Conservation (phyloP, 2,113 vertebrate genomes). For the Lophura nycthemera region DNA sequence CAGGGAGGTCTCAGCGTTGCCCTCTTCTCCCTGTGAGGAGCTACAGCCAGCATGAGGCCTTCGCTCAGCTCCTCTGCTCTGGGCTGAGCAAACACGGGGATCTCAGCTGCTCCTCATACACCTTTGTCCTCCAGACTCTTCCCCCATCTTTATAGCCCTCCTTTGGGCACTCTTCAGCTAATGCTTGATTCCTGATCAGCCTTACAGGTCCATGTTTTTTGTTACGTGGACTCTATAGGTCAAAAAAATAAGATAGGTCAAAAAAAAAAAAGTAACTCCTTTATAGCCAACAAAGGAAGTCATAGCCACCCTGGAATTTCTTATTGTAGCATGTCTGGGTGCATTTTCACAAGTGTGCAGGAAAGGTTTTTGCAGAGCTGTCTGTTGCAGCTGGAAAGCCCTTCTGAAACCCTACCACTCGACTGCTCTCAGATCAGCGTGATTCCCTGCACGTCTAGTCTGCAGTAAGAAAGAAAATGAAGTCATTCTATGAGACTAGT, state of each 20-base stretch:
- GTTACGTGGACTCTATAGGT: neutral
- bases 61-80: neutral
- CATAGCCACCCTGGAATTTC: neutral
- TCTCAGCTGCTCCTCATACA: neutral
- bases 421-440: neutral
- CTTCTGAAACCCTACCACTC: fast-evolving
- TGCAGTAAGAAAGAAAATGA: neutral
- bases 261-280: neutral
- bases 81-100: neutral
- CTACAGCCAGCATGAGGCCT: neutral
- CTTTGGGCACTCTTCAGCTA: neutral
- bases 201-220: fast-evolving
- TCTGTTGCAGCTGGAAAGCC: neutral
- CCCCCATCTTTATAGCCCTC: neutral
- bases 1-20: neutral
- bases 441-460: neutral
- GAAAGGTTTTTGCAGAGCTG: neutral
- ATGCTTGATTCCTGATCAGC: neutral
- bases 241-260: too few species aligned
- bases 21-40: neutral
- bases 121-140: neutral
- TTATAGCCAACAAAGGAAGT: neutral
- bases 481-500: neutral
- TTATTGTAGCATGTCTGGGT: neutral
- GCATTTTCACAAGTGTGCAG: neutral